These are phyloP conservation scores for Melitaea athalia DNA, from an alignment of 2,888 invertebrate species.

Conservation along the genomic window DNA sequence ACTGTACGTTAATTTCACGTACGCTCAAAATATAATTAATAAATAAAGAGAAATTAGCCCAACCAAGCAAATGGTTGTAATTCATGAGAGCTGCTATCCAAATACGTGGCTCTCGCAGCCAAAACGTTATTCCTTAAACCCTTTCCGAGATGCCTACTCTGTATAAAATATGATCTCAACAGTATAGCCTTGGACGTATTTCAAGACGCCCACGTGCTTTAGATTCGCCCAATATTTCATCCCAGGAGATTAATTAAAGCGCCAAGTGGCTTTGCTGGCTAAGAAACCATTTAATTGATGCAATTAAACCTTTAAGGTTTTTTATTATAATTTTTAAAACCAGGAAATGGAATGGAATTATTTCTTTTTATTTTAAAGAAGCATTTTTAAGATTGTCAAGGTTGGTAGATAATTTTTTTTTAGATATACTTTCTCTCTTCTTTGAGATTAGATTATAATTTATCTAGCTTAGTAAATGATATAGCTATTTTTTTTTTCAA, in stretches of 20 bases:
- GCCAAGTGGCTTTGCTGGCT: slow-evolving; percentile 23
- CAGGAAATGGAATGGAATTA: neutral
- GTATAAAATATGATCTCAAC: slow-evolving; percentile 21
- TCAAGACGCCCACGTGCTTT: slow-evolving; percentile 25
- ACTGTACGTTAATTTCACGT: too few species aligned
- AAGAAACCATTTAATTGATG: slow-evolving; percentile 14
- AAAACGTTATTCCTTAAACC: neutral
- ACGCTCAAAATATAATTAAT: too few species aligned
- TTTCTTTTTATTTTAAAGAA: neutral
- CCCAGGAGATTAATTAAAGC: slow-evolving; percentile 28
- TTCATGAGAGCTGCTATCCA: neutral
- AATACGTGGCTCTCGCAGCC: neutral
- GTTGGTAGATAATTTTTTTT: neutral
- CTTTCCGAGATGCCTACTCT: slow-evolving; percentile 12
- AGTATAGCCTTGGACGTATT: slow-evolving; percentile 27
- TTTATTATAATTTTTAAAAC: neutral
- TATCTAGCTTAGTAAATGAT: too few species aligned
- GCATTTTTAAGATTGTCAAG: neutral
- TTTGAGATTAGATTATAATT: too few species aligned
- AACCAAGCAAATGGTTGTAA: too few species aligned
- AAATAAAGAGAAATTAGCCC: too few species aligned
- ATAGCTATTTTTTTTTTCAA: too few species aligned
- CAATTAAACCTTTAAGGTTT: neutral
- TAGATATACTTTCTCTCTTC: too few species aligned
- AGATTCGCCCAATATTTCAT: slow-evolving; percentile 29